These are phyloP conservation scores for Leptopilina drosophilae DNA, from an alignment of 2,888 invertebrate genomes.

Conservation along the genomic window DNA sequence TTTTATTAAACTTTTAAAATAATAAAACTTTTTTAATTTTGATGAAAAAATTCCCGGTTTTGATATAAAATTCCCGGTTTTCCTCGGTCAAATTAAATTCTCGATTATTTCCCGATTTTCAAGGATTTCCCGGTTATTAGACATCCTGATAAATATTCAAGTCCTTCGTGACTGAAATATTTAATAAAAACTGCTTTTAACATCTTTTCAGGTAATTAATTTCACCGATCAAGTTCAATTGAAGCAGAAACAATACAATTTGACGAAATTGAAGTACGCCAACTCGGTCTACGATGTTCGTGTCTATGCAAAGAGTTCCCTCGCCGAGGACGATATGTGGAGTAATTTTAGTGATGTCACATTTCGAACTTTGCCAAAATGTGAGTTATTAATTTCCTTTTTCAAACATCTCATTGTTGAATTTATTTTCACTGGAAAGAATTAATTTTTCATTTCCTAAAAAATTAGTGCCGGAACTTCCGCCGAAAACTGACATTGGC, in stretches of 20 bases:
- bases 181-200: neutral
- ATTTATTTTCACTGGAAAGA: too few relatives aligned
- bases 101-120: too few relatives aligned
- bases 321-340: slow-evolving; percentile 82
- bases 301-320: slow-evolving; percentile 82
- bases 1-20: too few relatives aligned
- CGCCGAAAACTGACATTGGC: slow-evolving; percentile 85
- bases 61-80: too few relatives aligned
- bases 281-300: slow-evolving; percentile 85
- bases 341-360: slow-evolving; percentile 82
- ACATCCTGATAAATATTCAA: too few relatives aligned
- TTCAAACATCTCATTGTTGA: too few relatives aligned
- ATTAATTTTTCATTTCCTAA: too few relatives aligned
- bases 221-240: slow-evolving; percentile 75
- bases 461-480: slow-evolving; percentile 80
- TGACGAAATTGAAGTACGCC: slow-evolving; percentile 82
- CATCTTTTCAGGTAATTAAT: slow-evolving; percentile 65
- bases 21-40: too few relatives aligned
- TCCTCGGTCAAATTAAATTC: too few relatives aligned
- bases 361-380: slow-evolving; percentile 79
- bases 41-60: too few relatives aligned
- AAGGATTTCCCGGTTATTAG: too few relatives aligned
- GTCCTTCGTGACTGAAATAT: too few relatives aligned
- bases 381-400: slow-evolving; percentile 60
- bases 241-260: slow-evolving; percentile 71